Evolutionary conservation across 92 coral and sea anemone genomes (phyloP).

Genomic region (Umimayanthus chanpuru): DNA sequence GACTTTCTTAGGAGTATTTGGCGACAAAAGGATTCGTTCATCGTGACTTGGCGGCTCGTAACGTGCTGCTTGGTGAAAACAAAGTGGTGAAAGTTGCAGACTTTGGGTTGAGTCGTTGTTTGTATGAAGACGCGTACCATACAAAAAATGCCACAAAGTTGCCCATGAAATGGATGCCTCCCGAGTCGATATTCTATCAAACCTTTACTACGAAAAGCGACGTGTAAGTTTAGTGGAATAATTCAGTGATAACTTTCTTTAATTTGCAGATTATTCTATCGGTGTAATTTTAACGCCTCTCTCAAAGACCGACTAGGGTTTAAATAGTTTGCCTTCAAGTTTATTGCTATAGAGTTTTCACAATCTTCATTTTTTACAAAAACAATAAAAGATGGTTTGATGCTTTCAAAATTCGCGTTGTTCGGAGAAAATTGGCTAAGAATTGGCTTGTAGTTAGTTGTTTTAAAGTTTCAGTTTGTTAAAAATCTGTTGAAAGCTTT

Average conservation of each 20-base stretch:
- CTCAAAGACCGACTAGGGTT: no score
- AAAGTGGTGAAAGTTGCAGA: constrained; percentile 11
- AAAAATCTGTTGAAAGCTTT: no score
- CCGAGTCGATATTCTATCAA: constrained; percentile 7
- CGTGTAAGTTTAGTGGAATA: neutral
- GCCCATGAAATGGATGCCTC: neutral
- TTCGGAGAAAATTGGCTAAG: no score
- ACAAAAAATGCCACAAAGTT: neutral
- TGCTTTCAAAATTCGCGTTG: no score
- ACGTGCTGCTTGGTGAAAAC: neutral
- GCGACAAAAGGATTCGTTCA: constrained; percentile 4
- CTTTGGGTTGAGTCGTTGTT: constrained; percentile 13
- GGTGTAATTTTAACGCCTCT: no score
- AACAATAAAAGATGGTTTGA: no score
- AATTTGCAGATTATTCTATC: neutral
- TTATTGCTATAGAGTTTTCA: no score
- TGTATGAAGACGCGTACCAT: neutral
- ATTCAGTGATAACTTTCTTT: neutral
- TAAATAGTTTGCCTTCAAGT: no score
- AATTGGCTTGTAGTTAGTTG: no score
- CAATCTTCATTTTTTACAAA: no score
- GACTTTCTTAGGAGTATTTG: constrained; percentile 4
- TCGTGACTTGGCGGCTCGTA: constrained; percentile 19
- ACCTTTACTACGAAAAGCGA: constrained; percentile 13
- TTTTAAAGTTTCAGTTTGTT: no score